Evolutionary conservation across 2,113 vertebrate species (phyloP).

Genomic region (Zapornia atra): DNA sequence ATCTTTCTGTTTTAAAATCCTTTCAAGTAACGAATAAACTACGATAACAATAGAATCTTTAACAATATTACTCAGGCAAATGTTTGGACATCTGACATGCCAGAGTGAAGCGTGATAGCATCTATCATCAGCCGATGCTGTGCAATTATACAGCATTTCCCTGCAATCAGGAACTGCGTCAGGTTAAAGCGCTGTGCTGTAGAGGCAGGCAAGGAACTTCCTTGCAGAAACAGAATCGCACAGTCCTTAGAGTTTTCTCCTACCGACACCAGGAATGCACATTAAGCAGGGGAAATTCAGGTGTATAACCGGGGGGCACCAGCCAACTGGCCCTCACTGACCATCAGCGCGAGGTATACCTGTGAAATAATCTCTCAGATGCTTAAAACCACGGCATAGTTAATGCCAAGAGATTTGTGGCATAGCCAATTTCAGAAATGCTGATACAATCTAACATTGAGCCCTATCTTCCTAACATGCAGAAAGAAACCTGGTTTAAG

Average conservation of each 20-base stretch:
- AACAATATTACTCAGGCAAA: constrained; percentile 2
- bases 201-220: not conserved
- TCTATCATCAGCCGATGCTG: not conserved
- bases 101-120: not conserved
- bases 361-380: not conserved
- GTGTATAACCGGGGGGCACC: not conserved
- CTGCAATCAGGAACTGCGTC: not conserved
- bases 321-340: not conserved
- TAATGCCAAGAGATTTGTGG: not conserved
- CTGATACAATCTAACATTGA: not conserved
- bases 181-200: not conserved
- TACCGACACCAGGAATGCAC: not conserved
- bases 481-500: not conserved
- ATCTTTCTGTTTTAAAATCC: constrained; percentile 23
- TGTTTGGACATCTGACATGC: constrained; percentile 17
- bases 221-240: not conserved
- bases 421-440: not conserved
- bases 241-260: not conserved
- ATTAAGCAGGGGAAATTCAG: not conserved
- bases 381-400: not conserved
- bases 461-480: not conserved
- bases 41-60: not conserved
- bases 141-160: not conserved
- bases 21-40: constrained; percentile 5
- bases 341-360: not conserved